Evolutionary conservation across 2,113 vertebrate genomes (phyloP), one percentile per base, ranked within the genome.

Genomic region (Terrapene triunguis): DNA sequence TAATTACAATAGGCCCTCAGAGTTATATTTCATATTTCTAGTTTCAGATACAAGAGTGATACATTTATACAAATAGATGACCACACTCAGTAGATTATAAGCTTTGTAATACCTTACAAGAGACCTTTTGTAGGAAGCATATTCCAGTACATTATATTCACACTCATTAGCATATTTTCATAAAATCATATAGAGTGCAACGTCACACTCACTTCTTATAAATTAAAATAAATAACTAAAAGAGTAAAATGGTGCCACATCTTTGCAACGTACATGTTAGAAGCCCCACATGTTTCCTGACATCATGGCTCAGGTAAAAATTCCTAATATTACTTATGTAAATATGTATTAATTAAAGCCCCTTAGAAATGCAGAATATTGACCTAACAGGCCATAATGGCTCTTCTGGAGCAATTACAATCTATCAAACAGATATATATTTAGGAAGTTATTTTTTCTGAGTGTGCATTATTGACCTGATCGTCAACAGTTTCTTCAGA

Each of bases 301-400:
- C 50, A 87, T n/a, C 44, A 8, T 0, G 1, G 62, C 92, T 93
- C 57, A 35, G 94, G 96, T 48, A 80, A 95, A 93, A 93, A 95
- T 90, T 92, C 88, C 88, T 87, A 80, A 89, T 94, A 85, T 92
- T 94, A 87, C 92, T 95, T 97, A 95, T 91, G 95, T 96, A 97
- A 98, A 96, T 95, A 96, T 89, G 88, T 98, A 97, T 98, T 97
- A 98, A 98, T 98, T 98, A 97, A 97, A 97, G 96, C 97, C 96
- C 96, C 96, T 91, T 97, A 94, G 91, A 92, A 85, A 97, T 69
- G 90, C 89, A 94, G 95, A 93, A 87, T 97, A 97, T 97, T 98
- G 97, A 98, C 96, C 97, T 82, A 82, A 87, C 21, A 13, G 92
- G 92, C 96, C 1, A 0, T 94, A 97, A 98, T 96, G 96, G 96